phyloP scores from a whole-genome alignment of 2,888 invertebrate species.

The Eueremaeus valkanovi region DNA sequence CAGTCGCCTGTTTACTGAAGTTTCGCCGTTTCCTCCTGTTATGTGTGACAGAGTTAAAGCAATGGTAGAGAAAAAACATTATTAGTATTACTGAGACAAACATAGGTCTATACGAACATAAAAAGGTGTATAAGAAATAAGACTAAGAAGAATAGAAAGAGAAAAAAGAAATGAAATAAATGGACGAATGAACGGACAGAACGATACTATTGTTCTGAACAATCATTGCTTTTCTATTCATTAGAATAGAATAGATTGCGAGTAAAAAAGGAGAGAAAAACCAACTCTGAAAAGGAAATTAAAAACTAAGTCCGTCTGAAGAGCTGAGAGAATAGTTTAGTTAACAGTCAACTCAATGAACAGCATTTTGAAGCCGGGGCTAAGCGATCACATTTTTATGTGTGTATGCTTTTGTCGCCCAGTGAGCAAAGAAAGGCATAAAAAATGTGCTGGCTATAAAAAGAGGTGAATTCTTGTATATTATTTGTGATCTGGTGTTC shows the following conservation, averaged over 20 bases:
- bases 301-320: background rate
- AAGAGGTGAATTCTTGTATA: constrained; percentile 6
- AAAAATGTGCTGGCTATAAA: too few species aligned
- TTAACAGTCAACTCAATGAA: background rate
- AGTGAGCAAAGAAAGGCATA: too few species aligned
- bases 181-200: constrained; percentile 24
- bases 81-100: constrained; percentile 36
- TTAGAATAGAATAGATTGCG: background rate
- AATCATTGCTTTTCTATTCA: constrained; percentile 41
- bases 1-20: constrained; percentile 99
- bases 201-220: constrained; percentile 40
- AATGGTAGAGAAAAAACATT: constrained; percentile 35
- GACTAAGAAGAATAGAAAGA: constrained; percentile 35
- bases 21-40: constrained; percentile 79
- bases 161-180: constrained; percentile 27
- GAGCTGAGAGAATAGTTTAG: background rate
- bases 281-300: background rate
- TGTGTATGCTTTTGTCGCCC: too few species aligned
- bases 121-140: constrained; percentile 17
- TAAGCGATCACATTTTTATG: too few species aligned
- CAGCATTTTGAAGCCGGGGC: background rate
- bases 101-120: too few species aligned
- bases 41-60: background rate
- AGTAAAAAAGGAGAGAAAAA: background rate
- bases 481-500: background rate